A percentile compares a stretch with the other conserved stretches of the same genome.
Conservation (phyloP, 2,888 invertebrate genomes). For the Monochamus alternatus region DNA sequence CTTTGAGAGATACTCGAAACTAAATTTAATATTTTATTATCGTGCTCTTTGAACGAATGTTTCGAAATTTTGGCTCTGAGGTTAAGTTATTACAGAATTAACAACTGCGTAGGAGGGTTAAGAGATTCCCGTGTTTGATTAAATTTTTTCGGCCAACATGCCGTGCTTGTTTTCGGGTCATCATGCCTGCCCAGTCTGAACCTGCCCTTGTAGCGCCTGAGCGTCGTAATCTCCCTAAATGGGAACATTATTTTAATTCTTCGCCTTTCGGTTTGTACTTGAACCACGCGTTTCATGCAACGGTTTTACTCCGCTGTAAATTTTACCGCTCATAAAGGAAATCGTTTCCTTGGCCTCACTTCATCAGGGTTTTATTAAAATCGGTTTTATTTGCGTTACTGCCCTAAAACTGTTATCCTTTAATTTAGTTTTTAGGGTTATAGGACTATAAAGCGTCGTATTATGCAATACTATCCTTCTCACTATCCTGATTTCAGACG, state of each 20-base stretch:
- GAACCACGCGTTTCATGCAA: constrained; percentile 26
- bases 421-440: constrained; percentile 10
- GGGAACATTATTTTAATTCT: constrained; percentile 36
- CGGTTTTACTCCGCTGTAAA: constrained; percentile 29
- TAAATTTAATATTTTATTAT: too few species aligned
- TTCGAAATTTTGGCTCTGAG: too few species aligned
- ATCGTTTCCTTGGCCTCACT: constrained; percentile 31
- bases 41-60: too few species aligned
- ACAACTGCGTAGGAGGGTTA: too few species aligned
- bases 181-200: not conserved
- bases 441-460: not conserved
- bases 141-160: too few species aligned
- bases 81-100: too few species aligned
- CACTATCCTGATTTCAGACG: too few species aligned
- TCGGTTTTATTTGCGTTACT: constrained; percentile 8
- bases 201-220: constrained; percentile 13
- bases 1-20: too few species aligned
- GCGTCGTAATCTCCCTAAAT: constrained; percentile 40
- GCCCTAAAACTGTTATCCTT: constrained; percentile 2
- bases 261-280: constrained; percentile 33
- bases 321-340: constrained; percentile 37
- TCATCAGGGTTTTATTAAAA: constrained; percentile 28
- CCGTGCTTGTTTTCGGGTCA: not conserved
- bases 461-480: too few species aligned
- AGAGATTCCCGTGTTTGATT: too few species aligned